Conservation (phyloP, 1,140 invertebrate genomes). For the Leptopilina clavipes region DNA sequence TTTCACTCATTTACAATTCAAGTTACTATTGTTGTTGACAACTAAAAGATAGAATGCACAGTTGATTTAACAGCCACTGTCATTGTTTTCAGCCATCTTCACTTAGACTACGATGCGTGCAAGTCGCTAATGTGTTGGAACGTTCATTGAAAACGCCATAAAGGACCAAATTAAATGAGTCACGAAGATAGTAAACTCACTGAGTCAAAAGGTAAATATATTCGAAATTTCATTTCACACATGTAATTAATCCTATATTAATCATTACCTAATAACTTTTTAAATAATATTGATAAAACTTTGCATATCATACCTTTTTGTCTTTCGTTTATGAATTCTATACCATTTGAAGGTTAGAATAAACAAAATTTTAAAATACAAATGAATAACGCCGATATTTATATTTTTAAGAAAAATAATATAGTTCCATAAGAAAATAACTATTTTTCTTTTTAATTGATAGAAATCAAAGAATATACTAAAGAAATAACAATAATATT, state of each 20-base stretch:
- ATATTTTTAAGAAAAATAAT: not conserved
- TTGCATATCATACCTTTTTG: not conserved
- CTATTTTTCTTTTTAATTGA: not conserved
- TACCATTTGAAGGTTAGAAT: not conserved
- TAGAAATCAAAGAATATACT: no score
- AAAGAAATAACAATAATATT: no score
- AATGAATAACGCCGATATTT: not conserved
- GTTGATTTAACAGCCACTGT: conserved; percentile 17
- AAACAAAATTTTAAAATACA: not conserved
- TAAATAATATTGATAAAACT: no score
- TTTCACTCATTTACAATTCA: conserved; percentile 13
- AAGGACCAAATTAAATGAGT: not conserved
- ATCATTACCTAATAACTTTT: no score
- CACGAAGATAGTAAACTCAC: conserved; percentile 2
- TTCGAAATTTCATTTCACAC: not conserved
- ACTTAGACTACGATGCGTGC: not conserved
- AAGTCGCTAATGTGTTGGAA: not conserved
- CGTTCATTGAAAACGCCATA: conserved; percentile 2
- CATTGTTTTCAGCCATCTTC: conserved; percentile 32
- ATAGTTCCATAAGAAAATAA: not conserved
- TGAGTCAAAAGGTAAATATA: not conserved
- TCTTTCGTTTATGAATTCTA: not conserved
- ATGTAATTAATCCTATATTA: no score
- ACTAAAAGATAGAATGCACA: conserved; percentile 8
- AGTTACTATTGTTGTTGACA: conserved; percentile 23